Evolutionary conservation across 2,113 vertebrate species (phyloP).

Genomic region (Cromileptes altivelis): DNA sequence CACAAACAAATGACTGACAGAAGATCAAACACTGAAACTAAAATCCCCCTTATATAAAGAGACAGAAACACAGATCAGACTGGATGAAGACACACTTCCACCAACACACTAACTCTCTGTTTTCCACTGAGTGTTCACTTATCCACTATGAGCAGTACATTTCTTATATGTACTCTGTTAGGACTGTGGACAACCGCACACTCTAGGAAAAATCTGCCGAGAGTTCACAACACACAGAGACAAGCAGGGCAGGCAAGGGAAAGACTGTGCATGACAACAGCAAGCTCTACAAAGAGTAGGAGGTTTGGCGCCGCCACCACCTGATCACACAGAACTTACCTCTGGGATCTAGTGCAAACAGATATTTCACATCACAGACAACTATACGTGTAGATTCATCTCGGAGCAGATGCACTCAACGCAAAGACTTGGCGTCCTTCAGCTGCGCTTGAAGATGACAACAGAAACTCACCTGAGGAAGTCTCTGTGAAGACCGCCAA

Average conservation of each 20-base stretch:
- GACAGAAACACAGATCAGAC: slow-evolving; percentile 39
- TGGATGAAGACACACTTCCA: slow-evolving; percentile 18
- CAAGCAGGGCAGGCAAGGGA: slow-evolving; percentile 45
- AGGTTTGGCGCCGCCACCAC: slow-evolving; percentile 4
- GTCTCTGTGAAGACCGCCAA: slow-evolving; percentile 96
- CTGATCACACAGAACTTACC: slow-evolving; percentile 62
- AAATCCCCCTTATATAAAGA: not conserved
- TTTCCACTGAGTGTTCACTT: slow-evolving; percentile 35
- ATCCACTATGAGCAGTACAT: slow-evolving; percentile 19
- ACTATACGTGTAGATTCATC: not conserved
- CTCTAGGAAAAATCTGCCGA: slow-evolving; percentile 23
- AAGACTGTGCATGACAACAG: slow-evolving; percentile 20
- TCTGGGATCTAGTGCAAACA: slow-evolving; percentile 20
- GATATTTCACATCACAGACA: slow-evolving; percentile 26
- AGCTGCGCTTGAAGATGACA: not conserved
- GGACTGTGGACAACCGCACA: slow-evolving; percentile 51
- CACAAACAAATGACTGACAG: slow-evolving; percentile 36
- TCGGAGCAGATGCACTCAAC: not conserved
- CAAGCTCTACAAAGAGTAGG: slow-evolving; percentile 40
- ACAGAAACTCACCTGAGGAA: slow-evolving; percentile 87
- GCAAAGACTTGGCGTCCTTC: not conserved
- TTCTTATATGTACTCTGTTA: not conserved
- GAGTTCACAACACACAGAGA: slow-evolving; percentile 28
- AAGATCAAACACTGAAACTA: slow-evolving; percentile 27
- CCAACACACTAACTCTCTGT: slow-evolving; percentile 8